phyloP scores from a whole-genome alignment of 2,113 vertebrate genomes.

The Cacatua alba region DNA sequence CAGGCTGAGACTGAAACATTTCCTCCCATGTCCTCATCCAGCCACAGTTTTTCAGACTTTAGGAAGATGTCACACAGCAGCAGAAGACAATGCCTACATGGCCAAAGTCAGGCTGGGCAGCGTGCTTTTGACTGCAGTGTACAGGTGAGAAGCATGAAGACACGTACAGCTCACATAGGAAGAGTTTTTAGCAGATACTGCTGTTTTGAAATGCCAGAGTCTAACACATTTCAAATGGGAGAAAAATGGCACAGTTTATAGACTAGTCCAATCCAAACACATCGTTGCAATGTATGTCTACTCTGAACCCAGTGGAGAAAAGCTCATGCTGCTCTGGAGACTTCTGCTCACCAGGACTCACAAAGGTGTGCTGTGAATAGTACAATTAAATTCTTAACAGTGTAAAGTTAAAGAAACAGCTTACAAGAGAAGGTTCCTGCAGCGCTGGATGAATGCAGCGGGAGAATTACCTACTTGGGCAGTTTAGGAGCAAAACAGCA shows the following conservation, averaged over 20 bases:
- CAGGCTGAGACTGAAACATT: slow-evolving; percentile 16
- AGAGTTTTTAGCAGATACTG: background rate
- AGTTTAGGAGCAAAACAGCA: background rate
- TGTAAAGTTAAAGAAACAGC: background rate
- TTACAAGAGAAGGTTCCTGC: background rate
- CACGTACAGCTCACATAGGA: background rate
- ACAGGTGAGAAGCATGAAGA: background rate
- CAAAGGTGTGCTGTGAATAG: slow-evolving; percentile 17
- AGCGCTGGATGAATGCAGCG: background rate
- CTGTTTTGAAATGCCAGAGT: background rate
- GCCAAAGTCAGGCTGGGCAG: background rate
- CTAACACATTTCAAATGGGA: background rate
- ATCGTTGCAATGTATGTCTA: background rate
- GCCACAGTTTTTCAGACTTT: background rate
- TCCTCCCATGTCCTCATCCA: background rate
- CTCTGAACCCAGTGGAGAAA: background rate
- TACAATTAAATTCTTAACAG: background rate
- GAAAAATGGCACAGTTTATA: background rate
- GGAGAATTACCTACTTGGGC: background rate
- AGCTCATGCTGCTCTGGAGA: background rate
- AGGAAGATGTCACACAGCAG: background rate
- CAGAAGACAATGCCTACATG: background rate
- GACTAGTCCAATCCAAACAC: background rate
- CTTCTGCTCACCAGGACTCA: background rate
- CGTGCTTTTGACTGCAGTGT: background rate